A percentile compares a stretch with the other conserved stretches of the same genome.
phyloP scores from a whole-genome alignment of 2,888 invertebrate genomes.

The Asteroscopus sphinx region DNA sequence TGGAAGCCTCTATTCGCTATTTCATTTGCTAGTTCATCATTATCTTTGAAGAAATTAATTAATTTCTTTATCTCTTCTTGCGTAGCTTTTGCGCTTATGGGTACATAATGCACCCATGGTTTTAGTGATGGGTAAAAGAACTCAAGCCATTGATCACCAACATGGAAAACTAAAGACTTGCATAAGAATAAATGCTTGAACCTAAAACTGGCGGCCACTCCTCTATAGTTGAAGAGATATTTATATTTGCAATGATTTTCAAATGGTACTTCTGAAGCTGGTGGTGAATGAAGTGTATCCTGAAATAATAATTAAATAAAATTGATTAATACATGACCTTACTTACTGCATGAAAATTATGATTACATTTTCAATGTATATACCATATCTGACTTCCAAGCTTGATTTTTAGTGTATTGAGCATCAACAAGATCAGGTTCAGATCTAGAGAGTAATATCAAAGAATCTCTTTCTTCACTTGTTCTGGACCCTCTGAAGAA shows the following conservation, averaged over 20 bases:
- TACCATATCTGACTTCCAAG: slow-evolving; percentile 98
- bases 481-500: slow-evolving; percentile 99
- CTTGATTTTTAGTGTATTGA: slow-evolving; percentile 99
- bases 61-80: slow-evolving; percentile 93
- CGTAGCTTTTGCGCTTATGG: slow-evolving; percentile 91
- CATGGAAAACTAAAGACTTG: slow-evolving; percentile 97
- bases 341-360: no score
- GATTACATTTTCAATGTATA: no score
- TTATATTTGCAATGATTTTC: slow-evolving; percentile 98
- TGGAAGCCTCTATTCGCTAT: slow-evolving; percentile 96
- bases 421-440: slow-evolving; percentile 96
- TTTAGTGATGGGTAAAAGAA: slow-evolving; percentile 97
- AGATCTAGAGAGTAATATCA: slow-evolving; percentile 94
- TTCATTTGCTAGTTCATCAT: slow-evolving; percentile 93
- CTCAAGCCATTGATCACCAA: slow-evolving; percentile 98
- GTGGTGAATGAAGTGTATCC: slow-evolving; percentile 96
- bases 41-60: slow-evolving; percentile 93
- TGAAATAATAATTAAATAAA: slow-evolving; percentile 72
- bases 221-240: slow-evolving; percentile 98
- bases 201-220: slow-evolving; percentile 99
- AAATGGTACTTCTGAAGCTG: slow-evolving; percentile 96
- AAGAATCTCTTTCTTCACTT: slow-evolving; percentile 96
- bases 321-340: neutral
- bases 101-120: slow-evolving; percentile 99
- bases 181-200: slow-evolving; percentile 98